These are phyloP conservation scores for Apostichopus parvimensis DNA, from an alignment of 35 echinoderm and acorn worm genomes.

Conservation along the genomic window DNA sequence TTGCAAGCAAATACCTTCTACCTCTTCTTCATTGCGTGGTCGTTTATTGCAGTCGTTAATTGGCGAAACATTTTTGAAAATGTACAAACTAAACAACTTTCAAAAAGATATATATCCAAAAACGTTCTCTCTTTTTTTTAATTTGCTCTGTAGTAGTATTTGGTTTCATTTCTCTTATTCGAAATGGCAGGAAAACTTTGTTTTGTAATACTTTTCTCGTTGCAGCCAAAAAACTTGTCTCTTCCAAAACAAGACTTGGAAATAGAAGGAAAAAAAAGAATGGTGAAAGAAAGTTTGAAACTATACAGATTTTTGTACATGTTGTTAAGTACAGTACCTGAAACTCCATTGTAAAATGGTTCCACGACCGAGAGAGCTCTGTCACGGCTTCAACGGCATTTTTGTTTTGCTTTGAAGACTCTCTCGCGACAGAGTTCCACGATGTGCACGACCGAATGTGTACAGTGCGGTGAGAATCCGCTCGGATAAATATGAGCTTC, in stretches of 20 bases:
- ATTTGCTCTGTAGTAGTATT: neutral
- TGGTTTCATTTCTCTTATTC: neutral
- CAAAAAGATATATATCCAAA: neutral
- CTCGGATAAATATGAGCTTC: too few relatives aligned
- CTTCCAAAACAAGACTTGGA: neutral
- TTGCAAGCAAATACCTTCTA: too few relatives aligned
- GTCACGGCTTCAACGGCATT: too few relatives aligned
- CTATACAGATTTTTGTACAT: neutral
- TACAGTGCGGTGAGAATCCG: too few relatives aligned
- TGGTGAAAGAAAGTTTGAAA: neutral
- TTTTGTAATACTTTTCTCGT: conserved; percentile 27
- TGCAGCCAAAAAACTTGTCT: conserved; percentile 20
- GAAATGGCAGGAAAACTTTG: conserved; percentile 30
- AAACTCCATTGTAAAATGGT: too few relatives aligned
- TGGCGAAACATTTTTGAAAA: neutral
- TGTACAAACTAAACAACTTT: neutral
- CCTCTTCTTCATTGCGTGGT: neutral
- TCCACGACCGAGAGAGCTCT: too few relatives aligned
- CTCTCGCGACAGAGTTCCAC: too few relatives aligned
- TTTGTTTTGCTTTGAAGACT: too few relatives aligned
- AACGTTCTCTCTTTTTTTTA: too few relatives aligned
- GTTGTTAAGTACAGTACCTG: conserved; percentile 8
- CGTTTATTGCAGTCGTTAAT: neutral
- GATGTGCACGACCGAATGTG: too few relatives aligned
- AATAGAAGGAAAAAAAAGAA: neutral